These are phyloP conservation scores for Girardinus metallicus DNA, from an alignment of 2,797 vertebrate genomes.

Conservation along the genomic window DNA sequence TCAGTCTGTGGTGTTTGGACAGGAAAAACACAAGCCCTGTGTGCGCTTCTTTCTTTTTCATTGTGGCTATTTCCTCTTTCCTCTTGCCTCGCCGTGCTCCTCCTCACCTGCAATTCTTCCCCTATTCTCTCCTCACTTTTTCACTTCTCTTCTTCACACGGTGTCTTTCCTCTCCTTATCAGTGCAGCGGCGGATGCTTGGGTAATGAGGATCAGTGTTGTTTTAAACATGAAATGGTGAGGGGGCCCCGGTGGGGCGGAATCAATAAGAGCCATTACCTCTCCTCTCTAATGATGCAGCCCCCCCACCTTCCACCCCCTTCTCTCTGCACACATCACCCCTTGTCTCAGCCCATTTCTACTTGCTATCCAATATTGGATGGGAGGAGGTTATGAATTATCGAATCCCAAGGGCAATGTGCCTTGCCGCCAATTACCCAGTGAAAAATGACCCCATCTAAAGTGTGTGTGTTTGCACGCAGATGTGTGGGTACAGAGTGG, in stretches of 20 bases:
- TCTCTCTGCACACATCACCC: constrained; percentile 47
- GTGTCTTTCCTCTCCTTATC: constrained; percentile 61
- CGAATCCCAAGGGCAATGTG: constrained; percentile 82
- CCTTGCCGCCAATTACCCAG: constrained; percentile 78
- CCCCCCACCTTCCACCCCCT: constrained; percentile 21
- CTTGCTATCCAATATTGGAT: constrained; percentile 79
- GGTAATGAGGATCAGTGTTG: constrained; percentile 87
- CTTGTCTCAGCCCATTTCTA: constrained; percentile 80
- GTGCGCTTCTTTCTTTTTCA: constrained; percentile 32
- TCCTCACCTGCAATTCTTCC: constrained; percentile 10
- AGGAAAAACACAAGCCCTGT: constrained; percentile 57
- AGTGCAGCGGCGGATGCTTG: constrained; percentile 62
- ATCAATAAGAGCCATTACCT: constrained; percentile 86
- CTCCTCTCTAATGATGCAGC: constrained; percentile 80
- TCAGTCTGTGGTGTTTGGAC: constrained; percentile 54
- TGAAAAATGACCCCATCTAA: constrained; percentile 79
- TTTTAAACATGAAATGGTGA: constrained; percentile 87
- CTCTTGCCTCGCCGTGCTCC: constrained; percentile 1
- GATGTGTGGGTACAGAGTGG: constrained; percentile 39
- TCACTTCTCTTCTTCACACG: constrained; percentile 26
- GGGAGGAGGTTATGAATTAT: constrained; percentile 86
- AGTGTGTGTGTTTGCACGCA: constrained; percentile 37
- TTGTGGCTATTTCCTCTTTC: constrained; percentile 27
- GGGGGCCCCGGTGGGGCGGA: constrained; percentile 68
- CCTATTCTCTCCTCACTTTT: constrained; percentile 25